Percentiles rank a stretch among this genome's conserved stretches.
These are phyloP conservation scores for Nesospiza acunhae DNA, from an alignment of 2,113 vertebrate genomes.

Conservation along the genomic window DNA sequence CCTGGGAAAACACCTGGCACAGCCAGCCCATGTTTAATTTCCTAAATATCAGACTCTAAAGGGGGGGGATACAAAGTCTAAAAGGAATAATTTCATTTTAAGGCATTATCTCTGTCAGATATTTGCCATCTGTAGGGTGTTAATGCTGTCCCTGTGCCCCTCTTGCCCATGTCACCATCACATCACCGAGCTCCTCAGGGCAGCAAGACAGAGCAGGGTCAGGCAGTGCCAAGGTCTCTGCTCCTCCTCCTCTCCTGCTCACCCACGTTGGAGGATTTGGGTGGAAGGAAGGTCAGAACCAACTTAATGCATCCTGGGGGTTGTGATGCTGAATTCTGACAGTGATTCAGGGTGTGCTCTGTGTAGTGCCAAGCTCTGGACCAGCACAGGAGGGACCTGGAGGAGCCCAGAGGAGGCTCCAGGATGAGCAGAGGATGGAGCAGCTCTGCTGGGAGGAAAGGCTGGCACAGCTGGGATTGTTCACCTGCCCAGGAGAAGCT, in stretches of 20 bases:
- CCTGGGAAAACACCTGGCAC: neutral
- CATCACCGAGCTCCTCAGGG: fast-evolving
- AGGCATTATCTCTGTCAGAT: neutral
- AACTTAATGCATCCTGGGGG: neutral
- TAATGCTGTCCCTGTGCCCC: neutral
- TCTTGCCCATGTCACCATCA: fast-evolving
- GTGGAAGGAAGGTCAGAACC: neutral
- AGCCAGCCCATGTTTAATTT: neutral
- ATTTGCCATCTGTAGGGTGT: fast-evolving
- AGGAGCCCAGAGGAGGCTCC: neutral
- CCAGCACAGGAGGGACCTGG: too few species aligned
- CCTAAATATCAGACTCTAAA: neutral
- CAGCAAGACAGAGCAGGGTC: neutral
- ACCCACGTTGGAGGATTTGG: neutral
- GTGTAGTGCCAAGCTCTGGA: too few species aligned
- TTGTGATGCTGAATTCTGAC: neutral
- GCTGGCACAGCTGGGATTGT: neutral
- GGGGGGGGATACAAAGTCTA: neutral
- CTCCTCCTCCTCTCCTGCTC: neutral
- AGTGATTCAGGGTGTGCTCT: too few species aligned
- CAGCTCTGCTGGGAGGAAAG: neutral
- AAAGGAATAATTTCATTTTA: neutral
- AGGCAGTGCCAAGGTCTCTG: neutral
- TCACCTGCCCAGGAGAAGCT: neutral
- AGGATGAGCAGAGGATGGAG: neutral